Conservation (phyloP, 1,140 invertebrate genomes). For the Heterodera carotae region DNA sequence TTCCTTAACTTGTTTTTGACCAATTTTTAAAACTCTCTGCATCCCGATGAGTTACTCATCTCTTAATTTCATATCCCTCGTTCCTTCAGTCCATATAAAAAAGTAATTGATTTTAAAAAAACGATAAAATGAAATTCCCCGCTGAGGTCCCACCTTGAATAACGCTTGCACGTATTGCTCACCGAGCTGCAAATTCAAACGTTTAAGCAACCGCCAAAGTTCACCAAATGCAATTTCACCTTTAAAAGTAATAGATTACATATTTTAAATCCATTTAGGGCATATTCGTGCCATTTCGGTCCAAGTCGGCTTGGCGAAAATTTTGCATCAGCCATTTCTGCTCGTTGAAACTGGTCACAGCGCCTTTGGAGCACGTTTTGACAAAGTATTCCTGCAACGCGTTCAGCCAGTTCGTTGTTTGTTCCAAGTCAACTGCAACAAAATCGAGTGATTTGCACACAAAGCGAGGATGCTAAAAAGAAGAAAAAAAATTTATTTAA, state of each 20-base stretch:
- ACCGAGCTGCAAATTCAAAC: conserved; percentile 61
- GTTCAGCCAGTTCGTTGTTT: conserved; percentile 38
- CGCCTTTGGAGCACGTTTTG: not conserved
- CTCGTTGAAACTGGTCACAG: conserved; percentile 22
- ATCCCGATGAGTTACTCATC: too few species aligned
- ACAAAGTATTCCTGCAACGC: conserved; percentile 36
- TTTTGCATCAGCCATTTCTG: conserved; percentile 58
- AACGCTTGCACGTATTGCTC: conserved; percentile 55
- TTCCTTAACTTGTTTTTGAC: conserved; percentile 6
- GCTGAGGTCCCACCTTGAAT: conserved; percentile 46
- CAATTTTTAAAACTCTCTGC: too few species aligned
- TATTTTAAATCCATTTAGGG: too few species aligned
- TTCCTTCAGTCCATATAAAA: too few species aligned
- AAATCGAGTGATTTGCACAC: conserved; percentile 63
- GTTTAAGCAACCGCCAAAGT: conserved; percentile 61
- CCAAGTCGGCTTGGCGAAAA: conserved; percentile 58
- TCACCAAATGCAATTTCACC: conserved; percentile 59
- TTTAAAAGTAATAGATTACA: conserved; percentile 42
- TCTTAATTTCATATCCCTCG: too few species aligned
- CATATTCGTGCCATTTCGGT: conserved; percentile 45
- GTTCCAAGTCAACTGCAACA: conserved; percentile 34
- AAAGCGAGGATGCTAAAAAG: conserved; percentile 51
- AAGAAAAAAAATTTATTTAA: not conserved
- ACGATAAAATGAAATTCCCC: not conserved
- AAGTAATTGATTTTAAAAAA: too few species aligned